Base-by-base conservation (phyloP, 1,140 invertebrate genomes). In the Phymastichus coffea region DNA sequence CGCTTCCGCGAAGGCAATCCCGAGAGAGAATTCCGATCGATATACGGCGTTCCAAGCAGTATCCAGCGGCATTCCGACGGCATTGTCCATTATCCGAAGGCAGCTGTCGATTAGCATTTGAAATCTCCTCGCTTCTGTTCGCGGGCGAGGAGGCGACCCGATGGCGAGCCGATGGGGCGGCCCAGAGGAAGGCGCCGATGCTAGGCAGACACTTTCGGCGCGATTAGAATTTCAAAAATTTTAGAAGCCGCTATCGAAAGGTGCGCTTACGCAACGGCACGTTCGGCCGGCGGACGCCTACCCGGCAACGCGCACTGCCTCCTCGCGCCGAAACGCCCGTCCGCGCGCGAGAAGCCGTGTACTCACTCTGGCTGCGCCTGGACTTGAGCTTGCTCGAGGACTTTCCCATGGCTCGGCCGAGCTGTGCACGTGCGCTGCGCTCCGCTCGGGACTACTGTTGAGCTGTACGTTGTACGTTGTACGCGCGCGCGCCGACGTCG, bases 381-480 rank as follows among this genome's bases (percentile, higher is more conserved):
- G 70, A 69, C 28, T 76, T 76, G 17, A 79, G 57, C 53, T 79
- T 78, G 65, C 76, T 79, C 41, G 72, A 70, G 44, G 70, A 74
- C 38, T 75, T 78, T 48, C 76, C 76, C 76, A 79, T 70, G 48
- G 57, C 63, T 62, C 12, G 33, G 15, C 33, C 12, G 10, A 10
- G 33, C 15, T 14, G 25, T 26, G 19, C n/a, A 17, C n/a, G 19
- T 17, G 19, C 1, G 2, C 8, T 17, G 15, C 38, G 15, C 38
- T 37, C 15, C 10, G 3, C 40, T 3, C n/a, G 17, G 15, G 23
- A 28, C 43, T 46, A 4, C n/a, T n/a, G n/a, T n/a, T n/a, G n/a
- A n/a, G n/a, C n/a, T n/a, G n/a, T n/a, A n/a, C n/a, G n/a, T n/a
- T n/a, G n/a, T n/a, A n/a, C n/a, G n/a, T 48, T 3, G 15, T 30